Base-by-base conservation (phyloP, 1,140 invertebrate species). In the Papilio aristodemus region DNA sequence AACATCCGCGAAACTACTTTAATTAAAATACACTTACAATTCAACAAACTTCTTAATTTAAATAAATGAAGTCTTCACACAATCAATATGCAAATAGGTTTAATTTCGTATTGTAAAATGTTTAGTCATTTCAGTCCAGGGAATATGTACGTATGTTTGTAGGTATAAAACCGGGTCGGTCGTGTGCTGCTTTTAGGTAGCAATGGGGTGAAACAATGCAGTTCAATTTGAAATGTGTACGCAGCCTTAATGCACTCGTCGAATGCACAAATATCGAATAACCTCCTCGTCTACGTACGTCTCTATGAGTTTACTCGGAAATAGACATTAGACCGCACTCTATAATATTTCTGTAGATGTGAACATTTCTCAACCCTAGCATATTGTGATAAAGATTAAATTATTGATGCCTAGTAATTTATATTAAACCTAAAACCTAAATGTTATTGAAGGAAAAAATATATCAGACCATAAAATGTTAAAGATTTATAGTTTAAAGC, bases 221-320 rank as follows among this genome's bases (percentile, higher is more conserved):
- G 17, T 9, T 22, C 17, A 50, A 22, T 50, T 50, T 22, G 46
- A 50, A 50, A 50, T 50, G 43, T 46, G 19, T 50, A 22, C 46
- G 46, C 9, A 50, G 46, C 19, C 17, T 22, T 50, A 50, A 50
- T 50, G 46, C 11, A 50, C 46, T 50, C 17, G 19, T 10, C 9
- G 19, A 22, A 50, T 50, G 46, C 46, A 50, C 46, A 50, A 50
- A 50, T 50, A 50, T 50, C 46, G 46, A 50, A 50, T 50, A 50
- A 22, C 46, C 7, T 50, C 46, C 46, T 17, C 46, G 46, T 9
- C 41, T 43, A 13, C 13, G n/a, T n/a, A n/a, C n/a, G 19, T 50
- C 46, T 50, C 17, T 50, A 17, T 50, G 46, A 50, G 22, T 50
- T 50, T 50, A 8, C 46, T 50, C 17, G 46, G 46, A 39, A 39